phyloP scores from a whole-genome alignment of 2,113 vertebrate genomes.

The Pygoscelis antarcticus region DNA sequence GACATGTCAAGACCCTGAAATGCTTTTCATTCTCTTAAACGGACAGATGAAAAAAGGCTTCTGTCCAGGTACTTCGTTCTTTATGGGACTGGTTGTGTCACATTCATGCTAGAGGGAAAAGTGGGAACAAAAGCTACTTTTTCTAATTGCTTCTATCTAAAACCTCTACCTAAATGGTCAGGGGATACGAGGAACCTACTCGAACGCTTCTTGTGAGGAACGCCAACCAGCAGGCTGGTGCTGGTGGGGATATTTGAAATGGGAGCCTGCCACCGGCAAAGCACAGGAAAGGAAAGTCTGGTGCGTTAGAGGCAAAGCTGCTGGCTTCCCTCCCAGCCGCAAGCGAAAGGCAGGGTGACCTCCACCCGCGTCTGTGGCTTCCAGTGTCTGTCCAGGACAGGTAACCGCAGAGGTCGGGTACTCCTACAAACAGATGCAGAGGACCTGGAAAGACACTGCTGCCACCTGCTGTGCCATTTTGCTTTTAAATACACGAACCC shows the following conservation, averaged over 20 bases:
- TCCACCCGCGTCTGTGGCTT: not conserved
- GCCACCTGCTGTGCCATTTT: not conserved
- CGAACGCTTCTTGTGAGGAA: not conserved
- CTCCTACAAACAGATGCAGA: not conserved
- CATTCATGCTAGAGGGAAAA: not conserved
- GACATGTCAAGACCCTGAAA: not conserved
- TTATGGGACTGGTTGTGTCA: not conserved
- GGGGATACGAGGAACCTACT: no score
- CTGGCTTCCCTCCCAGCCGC: not conserved
- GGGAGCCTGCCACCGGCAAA: not conserved
- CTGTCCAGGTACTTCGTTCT: accelerated
- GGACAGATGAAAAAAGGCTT: not conserved
- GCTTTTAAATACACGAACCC: not conserved
- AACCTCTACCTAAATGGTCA: not conserved
- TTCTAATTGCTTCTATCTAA: not conserved
- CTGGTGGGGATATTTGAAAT: not conserved
- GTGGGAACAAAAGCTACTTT: not conserved
- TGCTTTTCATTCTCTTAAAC: not conserved
- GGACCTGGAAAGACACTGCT: not conserved
- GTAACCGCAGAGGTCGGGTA: accelerated
- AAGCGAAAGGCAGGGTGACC: not conserved
- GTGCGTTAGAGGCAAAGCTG: accelerated
- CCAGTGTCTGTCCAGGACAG: not conserved
- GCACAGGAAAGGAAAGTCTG: not conserved
- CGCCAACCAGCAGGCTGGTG: not conserved